phyloP scores from a whole-genome alignment of 1,140 invertebrate species.

The Trachelipus rathkii region DNA sequence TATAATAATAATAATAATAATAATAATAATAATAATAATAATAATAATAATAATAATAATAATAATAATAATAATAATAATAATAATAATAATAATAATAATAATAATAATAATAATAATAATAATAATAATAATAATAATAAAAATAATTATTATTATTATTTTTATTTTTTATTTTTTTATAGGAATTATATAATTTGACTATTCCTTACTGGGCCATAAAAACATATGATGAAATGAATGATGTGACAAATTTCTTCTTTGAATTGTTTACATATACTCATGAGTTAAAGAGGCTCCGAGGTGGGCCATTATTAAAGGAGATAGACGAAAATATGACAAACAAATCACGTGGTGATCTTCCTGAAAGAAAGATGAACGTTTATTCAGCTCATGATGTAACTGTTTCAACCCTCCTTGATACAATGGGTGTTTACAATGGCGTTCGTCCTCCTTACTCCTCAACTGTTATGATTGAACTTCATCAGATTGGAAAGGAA shows the following conservation, averaged over 20 bases:
- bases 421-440: constrained; percentile 68
- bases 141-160: no score
- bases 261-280: constrained; percentile 26
- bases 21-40: no score
- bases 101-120: no score
- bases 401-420: constrained; percentile 70
- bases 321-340: neutral
- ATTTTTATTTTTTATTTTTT: no score
- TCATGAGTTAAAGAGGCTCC: constrained; percentile 19
- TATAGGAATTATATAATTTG: neutral
- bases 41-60: no score
- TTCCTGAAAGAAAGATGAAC: constrained; percentile 59
- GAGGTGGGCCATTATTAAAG: neutral
- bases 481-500: constrained; percentile 54
- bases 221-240: neutral
- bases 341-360: neutral
- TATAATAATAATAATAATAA: no score
- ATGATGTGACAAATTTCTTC: constrained; percentile 9
- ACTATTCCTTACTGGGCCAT: constrained; percentile 16
- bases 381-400: constrained; percentile 79
- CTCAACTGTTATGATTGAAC: constrained; percentile 67
- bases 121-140: no score
- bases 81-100: no score
- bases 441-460: constrained; percentile 67
- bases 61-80: no score